A percentile compares a stretch with the other conserved stretches of the same genome.
Evolutionary conservation across 92 coral and sea anemone species (phyloP).

Genomic region (Galaxea fascicularis): DNA sequence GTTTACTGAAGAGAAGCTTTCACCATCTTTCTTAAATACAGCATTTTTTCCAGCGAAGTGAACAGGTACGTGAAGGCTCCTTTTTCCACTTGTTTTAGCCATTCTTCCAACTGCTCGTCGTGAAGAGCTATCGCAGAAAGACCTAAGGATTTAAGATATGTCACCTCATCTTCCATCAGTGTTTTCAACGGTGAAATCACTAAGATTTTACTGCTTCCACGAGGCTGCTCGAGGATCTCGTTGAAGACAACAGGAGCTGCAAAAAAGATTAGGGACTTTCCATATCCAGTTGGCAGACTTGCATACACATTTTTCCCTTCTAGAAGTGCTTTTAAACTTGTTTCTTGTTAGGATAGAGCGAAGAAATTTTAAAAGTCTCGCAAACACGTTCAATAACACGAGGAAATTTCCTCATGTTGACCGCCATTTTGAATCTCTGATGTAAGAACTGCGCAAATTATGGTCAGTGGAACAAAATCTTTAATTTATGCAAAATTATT

Average conservation of each 20-base stretch:
- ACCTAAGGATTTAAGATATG: constrained; percentile 53
- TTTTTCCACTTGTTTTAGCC: constrained; percentile 52
- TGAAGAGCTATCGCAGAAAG: constrained; percentile 74
- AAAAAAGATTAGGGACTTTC: constrained; percentile 77
- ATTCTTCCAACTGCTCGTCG: constrained; percentile 65
- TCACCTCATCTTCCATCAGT: constrained; percentile 79
- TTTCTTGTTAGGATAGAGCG: constrained; percentile 65
- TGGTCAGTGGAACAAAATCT: constrained; percentile 38
- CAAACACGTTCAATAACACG: constrained; percentile 41
- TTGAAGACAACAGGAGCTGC: constrained; percentile 68
- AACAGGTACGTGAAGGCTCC: constrained; percentile 66
- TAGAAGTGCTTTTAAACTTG: constrained; percentile 60
- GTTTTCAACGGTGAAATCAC: constrained; percentile 68
- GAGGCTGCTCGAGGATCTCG: constrained; percentile 51
- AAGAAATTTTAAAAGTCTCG: constrained; percentile 62
- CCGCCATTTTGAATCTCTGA: constrained; percentile 51
- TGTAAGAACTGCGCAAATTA: constrained; percentile 1
- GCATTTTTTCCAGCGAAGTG: constrained; percentile 71
- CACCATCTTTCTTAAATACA: constrained; percentile 66
- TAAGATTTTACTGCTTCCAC: constrained; percentile 62
- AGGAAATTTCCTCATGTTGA: constrained; percentile 18
- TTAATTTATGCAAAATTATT: constrained; percentile 49
- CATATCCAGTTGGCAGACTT: constrained; percentile 80
- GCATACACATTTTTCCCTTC: constrained; percentile 64
- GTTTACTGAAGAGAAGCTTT: constrained; percentile 49